These are phyloP conservation scores for Helarctos malayanus DNA, from an alignment of 2,797 vertebrate species.

Conservation along the genomic window DNA sequence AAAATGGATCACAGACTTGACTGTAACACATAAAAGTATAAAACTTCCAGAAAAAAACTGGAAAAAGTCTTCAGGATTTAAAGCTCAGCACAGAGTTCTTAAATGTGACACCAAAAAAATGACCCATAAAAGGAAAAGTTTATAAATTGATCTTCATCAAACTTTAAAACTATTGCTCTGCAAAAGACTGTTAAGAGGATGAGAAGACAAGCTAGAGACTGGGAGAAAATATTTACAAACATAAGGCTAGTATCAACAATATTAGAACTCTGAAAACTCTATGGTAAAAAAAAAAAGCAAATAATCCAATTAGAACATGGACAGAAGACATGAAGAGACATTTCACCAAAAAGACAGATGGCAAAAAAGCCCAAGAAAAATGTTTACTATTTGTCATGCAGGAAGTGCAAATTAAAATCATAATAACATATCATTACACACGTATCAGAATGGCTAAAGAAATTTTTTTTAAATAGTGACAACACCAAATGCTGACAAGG, in stretches of 20 bases:
- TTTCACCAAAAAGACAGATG: background rate
- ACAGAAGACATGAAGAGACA: background rate
- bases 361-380: background rate
- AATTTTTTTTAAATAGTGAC: background rate
- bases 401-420: slow-evolving; percentile 4
- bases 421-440: background rate
- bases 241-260: background rate
- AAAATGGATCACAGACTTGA: background rate
- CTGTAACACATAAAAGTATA: background rate
- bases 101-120: background rate
- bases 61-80: background rate
- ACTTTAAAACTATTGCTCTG: background rate
- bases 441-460: background rate
- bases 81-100: background rate
- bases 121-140: background rate
- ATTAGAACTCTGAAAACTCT: background rate
- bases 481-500: background rate
- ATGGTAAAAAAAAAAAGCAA: background rate
- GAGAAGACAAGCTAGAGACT: background rate
- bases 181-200: background rate
- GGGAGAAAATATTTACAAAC: background rate
- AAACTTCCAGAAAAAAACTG: background rate
- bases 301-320: background rate
- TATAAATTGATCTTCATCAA: background rate
- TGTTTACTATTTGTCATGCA: background rate